phyloP scores from a whole-genome alignment of 2,888 invertebrate genomes.

The Halictus quadricinctus region DNA sequence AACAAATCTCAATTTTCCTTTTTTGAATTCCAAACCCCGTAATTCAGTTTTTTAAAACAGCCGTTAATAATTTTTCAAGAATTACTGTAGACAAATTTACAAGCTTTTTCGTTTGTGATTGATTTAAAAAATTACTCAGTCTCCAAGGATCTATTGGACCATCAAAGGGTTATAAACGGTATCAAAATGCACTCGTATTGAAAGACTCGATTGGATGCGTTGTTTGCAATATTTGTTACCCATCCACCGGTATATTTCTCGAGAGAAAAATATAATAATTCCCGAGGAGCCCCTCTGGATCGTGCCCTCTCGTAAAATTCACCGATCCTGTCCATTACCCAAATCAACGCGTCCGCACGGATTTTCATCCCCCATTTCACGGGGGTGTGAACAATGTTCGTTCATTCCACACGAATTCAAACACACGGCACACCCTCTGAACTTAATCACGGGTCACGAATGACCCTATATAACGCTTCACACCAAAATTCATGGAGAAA shows the following conservation, averaged over 20 bases:
- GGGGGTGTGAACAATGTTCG: not conserved
- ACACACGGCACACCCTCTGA: not conserved
- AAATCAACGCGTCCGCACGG: constrained; percentile 14
- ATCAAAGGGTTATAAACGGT: not conserved
- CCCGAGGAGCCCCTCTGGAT: not conserved
- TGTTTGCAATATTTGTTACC: not conserved
- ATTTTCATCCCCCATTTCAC: not conserved
- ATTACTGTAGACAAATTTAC: too few species aligned
- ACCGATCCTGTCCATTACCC: constrained; percentile 16
- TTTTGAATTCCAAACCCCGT: not conserved
- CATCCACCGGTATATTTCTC: not conserved
- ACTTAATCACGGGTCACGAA: not conserved
- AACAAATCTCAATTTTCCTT: not conserved
- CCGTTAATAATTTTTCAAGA: not conserved
- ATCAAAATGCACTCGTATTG: not conserved
- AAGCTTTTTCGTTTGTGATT: too few species aligned
- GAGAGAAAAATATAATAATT: constrained; percentile 21
- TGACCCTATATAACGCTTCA: not conserved
- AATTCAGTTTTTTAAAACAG: not conserved
- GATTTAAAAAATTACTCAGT: too few species aligned
- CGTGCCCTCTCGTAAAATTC: constrained; percentile 3
- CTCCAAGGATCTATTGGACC: too few species aligned
- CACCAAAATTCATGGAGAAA: not conserved
- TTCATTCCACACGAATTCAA: not conserved
- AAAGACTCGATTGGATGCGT: not conserved